These are phyloP conservation scores for Xiphias gladius DNA, from an alignment of 2,113 vertebrate genomes.

Conservation along the genomic window DNA sequence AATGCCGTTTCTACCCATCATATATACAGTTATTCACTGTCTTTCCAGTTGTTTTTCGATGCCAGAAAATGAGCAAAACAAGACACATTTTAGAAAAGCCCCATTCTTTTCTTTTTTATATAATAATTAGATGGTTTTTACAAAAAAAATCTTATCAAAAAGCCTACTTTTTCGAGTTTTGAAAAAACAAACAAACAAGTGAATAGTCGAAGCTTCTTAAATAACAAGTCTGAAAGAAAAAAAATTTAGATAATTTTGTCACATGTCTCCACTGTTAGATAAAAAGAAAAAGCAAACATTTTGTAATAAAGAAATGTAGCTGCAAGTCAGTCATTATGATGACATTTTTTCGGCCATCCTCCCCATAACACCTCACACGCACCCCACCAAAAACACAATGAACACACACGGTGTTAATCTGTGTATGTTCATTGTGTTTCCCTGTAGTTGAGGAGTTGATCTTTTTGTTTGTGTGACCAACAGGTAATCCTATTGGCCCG, in stretches of 20 bases:
- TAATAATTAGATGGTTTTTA: not conserved
- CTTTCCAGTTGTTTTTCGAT: not conserved
- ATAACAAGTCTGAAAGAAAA: too few species aligned
- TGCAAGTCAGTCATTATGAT: not conserved
- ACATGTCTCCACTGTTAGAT: too few species aligned
- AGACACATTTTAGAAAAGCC: not conserved
- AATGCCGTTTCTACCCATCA: not conserved
- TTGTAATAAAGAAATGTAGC: not conserved
- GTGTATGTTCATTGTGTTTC: conserved; percentile 20
- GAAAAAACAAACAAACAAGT: too few species aligned
- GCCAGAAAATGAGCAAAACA: not conserved
- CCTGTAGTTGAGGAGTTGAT: conserved; percentile 63
- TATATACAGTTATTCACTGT: too few species aligned
- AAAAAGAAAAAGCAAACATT: not conserved
- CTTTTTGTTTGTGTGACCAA: conserved; percentile 75
- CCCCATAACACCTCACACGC: not conserved
- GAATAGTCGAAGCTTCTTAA: too few species aligned
- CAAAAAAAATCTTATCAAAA: too few species aligned
- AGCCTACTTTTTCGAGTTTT: too few species aligned
- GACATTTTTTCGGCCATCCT: not conserved
- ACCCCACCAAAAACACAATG: not conserved
- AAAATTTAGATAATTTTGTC: not conserved
- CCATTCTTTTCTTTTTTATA: not conserved
- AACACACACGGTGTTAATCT: not conserved
- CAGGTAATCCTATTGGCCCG: conserved; percentile 75